These are phyloP conservation scores for Eupithecia subumbrata DNA, from an alignment of 2,888 invertebrate genomes.

Conservation along the genomic window DNA sequence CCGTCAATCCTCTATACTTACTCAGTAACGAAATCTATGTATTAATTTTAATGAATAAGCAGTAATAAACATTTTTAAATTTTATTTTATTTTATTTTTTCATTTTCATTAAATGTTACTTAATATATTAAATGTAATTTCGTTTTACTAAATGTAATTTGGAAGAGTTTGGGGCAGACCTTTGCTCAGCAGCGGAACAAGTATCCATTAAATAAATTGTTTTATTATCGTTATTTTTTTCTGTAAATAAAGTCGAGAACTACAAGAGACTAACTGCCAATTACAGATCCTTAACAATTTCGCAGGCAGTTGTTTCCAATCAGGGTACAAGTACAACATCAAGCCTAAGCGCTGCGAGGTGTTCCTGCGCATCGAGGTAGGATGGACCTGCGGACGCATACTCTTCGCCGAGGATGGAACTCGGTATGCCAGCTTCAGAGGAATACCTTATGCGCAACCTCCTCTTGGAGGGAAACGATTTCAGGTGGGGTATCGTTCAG, in stretches of 20 bases:
- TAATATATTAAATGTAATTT: no score
- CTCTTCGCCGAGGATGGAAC: slow-evolving; percentile 37
- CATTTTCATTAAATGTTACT: no score
- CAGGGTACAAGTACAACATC: background rate
- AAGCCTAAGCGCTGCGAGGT: slow-evolving; percentile 27
- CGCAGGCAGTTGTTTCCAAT: background rate
- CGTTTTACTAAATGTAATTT: no score
- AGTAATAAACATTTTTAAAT: no score
- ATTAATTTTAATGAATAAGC: no score
- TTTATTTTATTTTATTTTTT: no score
- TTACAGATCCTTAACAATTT: slow-evolving; percentile 4
- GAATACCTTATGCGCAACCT: slow-evolving; percentile 48
- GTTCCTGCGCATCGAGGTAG: slow-evolving; percentile 30
- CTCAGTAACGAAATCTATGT: no score
- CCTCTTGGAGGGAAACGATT: slow-evolving; percentile 32
- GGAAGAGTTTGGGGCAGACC: no score
- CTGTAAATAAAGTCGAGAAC: background rate
- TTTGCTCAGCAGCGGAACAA: background rate
- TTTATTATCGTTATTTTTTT: background rate
- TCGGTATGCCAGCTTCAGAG: slow-evolving; percentile 46
- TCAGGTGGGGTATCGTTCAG: slow-evolving; percentile 12
- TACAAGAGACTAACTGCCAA: background rate
- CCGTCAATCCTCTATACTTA: no score
- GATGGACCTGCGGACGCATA: slow-evolving; percentile 45
- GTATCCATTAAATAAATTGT: background rate